Evolutionary conservation across 2,113 vertebrate genomes (phyloP).

Genomic region (Solea senegalensis): DNA sequence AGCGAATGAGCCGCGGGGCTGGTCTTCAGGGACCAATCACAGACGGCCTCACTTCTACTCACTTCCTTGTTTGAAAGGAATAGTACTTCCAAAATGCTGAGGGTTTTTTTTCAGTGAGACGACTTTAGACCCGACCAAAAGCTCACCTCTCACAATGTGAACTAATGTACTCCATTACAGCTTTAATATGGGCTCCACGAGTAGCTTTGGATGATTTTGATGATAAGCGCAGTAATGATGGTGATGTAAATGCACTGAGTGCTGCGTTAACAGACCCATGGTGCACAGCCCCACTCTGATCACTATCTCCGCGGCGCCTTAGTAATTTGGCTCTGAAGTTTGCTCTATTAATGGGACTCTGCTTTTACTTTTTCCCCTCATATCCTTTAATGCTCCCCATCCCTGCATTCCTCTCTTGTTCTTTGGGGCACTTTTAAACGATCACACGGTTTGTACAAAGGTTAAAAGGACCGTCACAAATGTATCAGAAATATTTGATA

Average conservation of each 20-base stretch:
- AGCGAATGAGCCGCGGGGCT: conserved; percentile 79
- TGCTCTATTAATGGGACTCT: conserved; percentile 70
- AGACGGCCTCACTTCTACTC: conserved; percentile 44
- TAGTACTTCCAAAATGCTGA: conserved; percentile 26
- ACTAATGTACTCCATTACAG: conserved; percentile 68
- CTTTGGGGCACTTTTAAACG: conserved; percentile 12
- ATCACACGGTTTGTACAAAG: conserved; percentile 26
- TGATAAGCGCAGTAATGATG: conserved; percentile 75
- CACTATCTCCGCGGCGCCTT: conserved; percentile 77
- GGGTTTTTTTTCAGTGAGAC: conserved; percentile 11
- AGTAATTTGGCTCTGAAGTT: conserved; percentile 78
- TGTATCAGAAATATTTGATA: conserved; percentile 14
- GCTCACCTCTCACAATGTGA: conserved; percentile 58
- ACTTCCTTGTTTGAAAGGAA: conserved; percentile 65
- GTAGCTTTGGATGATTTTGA: conserved; percentile 63
- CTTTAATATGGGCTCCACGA: conserved; percentile 65
- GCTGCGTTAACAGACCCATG: conserved; percentile 72
- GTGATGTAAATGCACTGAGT: conserved; percentile 76
- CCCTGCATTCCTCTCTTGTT: conserved; percentile 53
- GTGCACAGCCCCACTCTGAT: conserved; percentile 68
- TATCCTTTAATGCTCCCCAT: conserved; percentile 60
- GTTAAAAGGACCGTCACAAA: conserved; percentile 13
- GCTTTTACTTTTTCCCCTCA: conserved; percentile 62
- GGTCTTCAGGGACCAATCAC: conserved; percentile 79
- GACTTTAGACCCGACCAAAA: conserved; percentile 44